Evolutionary conservation across 2,113 vertebrate genomes (phyloP).

Genomic region (Percina caprodes): DNA sequence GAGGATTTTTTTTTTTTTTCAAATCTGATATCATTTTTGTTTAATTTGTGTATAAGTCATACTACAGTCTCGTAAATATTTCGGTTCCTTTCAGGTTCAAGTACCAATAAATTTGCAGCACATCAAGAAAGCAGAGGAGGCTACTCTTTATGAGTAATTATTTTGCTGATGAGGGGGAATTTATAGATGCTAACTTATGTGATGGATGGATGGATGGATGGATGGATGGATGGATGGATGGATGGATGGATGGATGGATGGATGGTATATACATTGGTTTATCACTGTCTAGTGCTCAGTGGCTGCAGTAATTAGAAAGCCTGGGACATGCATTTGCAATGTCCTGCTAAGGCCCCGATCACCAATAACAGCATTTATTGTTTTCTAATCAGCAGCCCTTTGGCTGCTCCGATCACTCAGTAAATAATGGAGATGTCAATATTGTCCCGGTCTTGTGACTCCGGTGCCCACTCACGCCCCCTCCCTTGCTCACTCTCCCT

Average conservation of each 20-base stretch:
- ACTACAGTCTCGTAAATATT: too few relatives aligned
- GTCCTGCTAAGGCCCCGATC: constrained; percentile 77
- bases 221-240: too few relatives aligned
- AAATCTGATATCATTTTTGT: too few relatives aligned
- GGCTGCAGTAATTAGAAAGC: constrained; percentile 82
- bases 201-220: too few relatives aligned
- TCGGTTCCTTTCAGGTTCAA: too few relatives aligned
- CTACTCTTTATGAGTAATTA: too few relatives aligned
- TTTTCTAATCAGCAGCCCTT: constrained; percentile 87
- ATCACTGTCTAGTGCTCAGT: constrained; percentile 72
- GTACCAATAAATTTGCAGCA: too few relatives aligned
- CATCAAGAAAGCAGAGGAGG: too few relatives aligned
- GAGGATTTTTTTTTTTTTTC: too few relatives aligned
- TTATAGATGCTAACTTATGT: too few relatives aligned
- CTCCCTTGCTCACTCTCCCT: constrained; percentile 24
- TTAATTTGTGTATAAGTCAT: too few relatives aligned
- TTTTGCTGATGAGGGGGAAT: too few relatives aligned
- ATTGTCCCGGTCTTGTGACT: constrained; percentile 81
- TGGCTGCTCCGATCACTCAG: constrained; percentile 83
- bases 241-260: background rate
- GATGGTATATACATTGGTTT: constrained; percentile 64
- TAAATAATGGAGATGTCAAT: constrained; percentile 88
- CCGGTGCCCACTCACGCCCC: constrained; percentile 57
- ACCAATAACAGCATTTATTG: constrained; percentile 86
- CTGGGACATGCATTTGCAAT: constrained; percentile 79